A percentile compares a stretch with the other conserved stretches of the same genome.
Evolutionary conservation across 1,140 invertebrate species (phyloP).

Genomic region (Orchesella cincta): DNA sequence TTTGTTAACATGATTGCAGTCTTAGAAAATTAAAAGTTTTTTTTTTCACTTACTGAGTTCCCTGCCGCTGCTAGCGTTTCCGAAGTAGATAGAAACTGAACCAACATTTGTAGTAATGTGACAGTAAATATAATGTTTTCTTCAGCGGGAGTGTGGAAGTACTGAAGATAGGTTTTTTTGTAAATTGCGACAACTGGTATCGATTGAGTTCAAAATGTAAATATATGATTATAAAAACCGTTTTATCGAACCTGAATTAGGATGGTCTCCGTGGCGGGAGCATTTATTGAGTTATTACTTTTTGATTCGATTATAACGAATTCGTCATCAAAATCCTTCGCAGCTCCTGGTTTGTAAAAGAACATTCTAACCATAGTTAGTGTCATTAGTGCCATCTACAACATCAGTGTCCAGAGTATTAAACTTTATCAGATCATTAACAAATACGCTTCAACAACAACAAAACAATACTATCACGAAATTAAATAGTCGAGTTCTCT

Average conservation of each 20-base stretch:
- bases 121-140: background rate
- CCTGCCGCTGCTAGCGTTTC: background rate
- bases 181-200: too few species aligned
- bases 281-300: too few species aligned
- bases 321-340: background rate
- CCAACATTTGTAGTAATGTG: background rate
- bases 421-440: too few species aligned
- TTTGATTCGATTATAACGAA: background rate
- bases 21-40: too few species aligned
- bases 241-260: too few species aligned
- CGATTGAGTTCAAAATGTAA: too few species aligned
- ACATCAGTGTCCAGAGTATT: background rate
- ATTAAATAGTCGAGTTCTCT: too few species aligned
- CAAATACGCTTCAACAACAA: too few species aligned
- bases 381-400: background rate
- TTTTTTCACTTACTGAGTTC: background rate
- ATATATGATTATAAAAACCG: too few species aligned
- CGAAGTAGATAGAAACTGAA: background rate
- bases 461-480: too few species aligned
- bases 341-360: background rate
- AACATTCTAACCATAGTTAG: background rate
- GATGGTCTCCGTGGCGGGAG: too few species aligned
- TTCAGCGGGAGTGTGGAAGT: background rate
- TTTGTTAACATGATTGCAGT: background rate
- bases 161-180: too few species aligned